Evolutionary conservation across 2,888 invertebrate species (phyloP), one percentile per base, ranked within the genome.

Genomic region (Pollenia angustigena): DNA sequence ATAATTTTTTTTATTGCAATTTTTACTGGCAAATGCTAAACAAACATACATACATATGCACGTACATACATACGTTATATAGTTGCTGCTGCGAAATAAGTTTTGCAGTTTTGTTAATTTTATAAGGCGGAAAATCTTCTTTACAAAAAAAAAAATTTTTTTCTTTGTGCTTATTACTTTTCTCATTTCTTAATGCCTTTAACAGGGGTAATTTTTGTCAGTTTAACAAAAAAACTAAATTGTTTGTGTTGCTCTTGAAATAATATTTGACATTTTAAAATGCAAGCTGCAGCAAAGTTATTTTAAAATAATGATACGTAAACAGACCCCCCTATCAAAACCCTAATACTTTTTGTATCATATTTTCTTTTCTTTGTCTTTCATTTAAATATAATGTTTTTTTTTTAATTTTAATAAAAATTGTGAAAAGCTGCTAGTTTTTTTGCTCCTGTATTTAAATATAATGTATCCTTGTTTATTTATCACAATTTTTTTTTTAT

Each of bases 61-160:
- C 32, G 32, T 32, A 32, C 32, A 32, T 4, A 32, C 32, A 32
- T 32, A 32, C 32, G 32, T 32, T 2, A 48, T 42, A 42, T 54
- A 16, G 7, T 23, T 62, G 46, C 42, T 64, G 54, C 46, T 50
- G 32, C 32, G 11, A 9, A 56, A 52, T 46, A 52, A 40, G 11
- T 18, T 40, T 44, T 42, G 32, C 32, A 32, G 32, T 32, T 52
- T 66, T 44, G 23, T 44, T 56, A 60, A 18, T 80, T 56, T 64
- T 80, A 84, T 78, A 81, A 76, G n/a, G 78, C 81, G 87, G 81
- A 84, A 87, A 87, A 87, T 87, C 78, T 81, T 68, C 64, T 56
- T 50, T 12, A 16, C 12, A 40, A 56, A 72, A 62, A 80, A 32
- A 16, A 23, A 52, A n/a, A n/a, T n/a, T n/a, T 0, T 48, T 10